Conservation (phyloP, 2,797 vertebrate species). For the Lophius americanus region DNA sequence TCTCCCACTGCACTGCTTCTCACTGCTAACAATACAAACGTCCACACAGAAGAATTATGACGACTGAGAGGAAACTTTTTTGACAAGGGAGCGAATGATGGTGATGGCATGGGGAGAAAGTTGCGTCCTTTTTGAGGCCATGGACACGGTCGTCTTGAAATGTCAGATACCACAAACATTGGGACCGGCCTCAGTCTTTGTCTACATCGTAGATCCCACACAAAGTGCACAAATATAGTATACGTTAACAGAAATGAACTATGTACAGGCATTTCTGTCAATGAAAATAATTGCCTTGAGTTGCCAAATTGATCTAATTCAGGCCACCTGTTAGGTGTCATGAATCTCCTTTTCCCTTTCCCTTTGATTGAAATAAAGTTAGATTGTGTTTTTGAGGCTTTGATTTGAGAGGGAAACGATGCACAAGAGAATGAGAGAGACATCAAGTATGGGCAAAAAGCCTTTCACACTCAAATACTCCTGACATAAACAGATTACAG, state of each 20-base stretch:
- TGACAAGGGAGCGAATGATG: background rate
- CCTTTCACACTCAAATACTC: slow-evolving; percentile 67
- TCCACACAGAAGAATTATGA: background rate
- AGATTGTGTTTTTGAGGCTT: slow-evolving; percentile 47
- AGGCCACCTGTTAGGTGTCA: background rate
- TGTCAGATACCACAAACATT: background rate
- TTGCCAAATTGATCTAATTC: background rate
- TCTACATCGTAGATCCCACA: background rate
- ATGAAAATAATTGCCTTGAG: background rate
- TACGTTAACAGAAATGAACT: background rate
- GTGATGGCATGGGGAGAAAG: background rate
- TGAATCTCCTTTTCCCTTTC: background rate
- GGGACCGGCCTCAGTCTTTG: background rate
- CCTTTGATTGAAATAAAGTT: slow-evolving; percentile 8
- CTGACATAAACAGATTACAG: slow-evolving; percentile 74
- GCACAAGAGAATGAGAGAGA: slow-evolving; percentile 28
- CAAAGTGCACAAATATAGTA: background rate
- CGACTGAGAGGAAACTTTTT: background rate
- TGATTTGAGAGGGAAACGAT: slow-evolving; percentile 15
- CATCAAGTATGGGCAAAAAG: slow-evolving; percentile 39
- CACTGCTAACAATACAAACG: background rate
- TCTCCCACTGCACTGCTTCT: background rate
- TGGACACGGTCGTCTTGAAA: background rate
- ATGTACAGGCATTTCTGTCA: background rate
- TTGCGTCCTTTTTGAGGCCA: background rate